These are phyloP conservation scores for Pardalotus punctatus DNA, from an alignment of 2,113 vertebrate species.

Conservation along the genomic window DNA sequence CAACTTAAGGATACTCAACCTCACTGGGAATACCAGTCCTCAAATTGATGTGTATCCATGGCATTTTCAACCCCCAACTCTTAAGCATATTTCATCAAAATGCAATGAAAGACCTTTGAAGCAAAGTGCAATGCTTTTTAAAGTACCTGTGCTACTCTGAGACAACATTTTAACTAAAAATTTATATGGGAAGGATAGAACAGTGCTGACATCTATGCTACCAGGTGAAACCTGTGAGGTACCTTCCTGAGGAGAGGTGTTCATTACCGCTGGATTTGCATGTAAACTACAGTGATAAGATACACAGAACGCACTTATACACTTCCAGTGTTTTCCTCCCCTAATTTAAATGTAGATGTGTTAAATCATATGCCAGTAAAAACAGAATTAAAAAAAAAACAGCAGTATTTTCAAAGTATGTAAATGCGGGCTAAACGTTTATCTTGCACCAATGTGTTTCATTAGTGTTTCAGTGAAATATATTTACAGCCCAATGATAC, in stretches of 20 bases:
- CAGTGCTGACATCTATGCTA: neutral
- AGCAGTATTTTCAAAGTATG: neutral
- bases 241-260: rapidly evolving
- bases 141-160: neutral
- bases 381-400: neutral
- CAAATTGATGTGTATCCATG: neutral
- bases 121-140: neutral
- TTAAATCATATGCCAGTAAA: neutral
- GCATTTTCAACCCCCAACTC: neutral
- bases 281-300: neutral
- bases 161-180: neutral
- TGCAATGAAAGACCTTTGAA: neutral
- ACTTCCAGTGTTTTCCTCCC: neutral
- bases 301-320: neutral
- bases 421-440: neutral
- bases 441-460: neutral
- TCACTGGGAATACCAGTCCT: neutral
- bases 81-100: neutral
- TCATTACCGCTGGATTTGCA: neutral
- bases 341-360: neutral
- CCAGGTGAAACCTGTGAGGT: neutral
- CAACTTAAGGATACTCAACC: neutral
- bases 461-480: neutral
- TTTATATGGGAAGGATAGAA: neutral
- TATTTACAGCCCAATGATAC: neutral